phyloP scores from a whole-genome alignment of 2,797 vertebrate genomes.

The Clarias fuscus region DNA sequence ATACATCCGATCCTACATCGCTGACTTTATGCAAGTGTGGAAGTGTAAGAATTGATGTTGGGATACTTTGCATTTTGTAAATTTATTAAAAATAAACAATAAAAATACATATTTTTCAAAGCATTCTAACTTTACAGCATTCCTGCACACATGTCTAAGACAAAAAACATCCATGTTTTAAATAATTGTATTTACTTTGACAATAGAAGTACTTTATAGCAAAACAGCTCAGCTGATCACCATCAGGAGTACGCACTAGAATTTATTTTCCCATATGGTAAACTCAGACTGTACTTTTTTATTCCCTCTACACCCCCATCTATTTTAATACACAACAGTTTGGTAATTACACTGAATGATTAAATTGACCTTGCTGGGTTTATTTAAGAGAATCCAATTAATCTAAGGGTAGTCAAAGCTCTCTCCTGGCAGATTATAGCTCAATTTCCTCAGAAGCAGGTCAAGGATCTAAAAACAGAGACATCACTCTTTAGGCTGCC shows the following conservation, averaged over 20 bases:
- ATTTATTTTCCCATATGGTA: constrained; percentile 18
- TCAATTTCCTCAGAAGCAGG: constrained; percentile 63
- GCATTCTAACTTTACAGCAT: no score
- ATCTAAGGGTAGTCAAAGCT: constrained; percentile 62
- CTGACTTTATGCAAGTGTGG: no score
- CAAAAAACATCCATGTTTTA: not conserved
- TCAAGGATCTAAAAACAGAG: constrained; percentile 62
- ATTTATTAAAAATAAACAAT: no score
- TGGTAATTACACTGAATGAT: constrained; percentile 77
- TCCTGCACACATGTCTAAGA: no score
- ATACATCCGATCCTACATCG: no score
- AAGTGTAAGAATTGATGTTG: no score
- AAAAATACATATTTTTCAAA: no score
- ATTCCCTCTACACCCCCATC: constrained; percentile 33
- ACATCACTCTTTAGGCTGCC: constrained; percentile 51
- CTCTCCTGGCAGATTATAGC: constrained; percentile 65
- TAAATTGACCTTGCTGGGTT: constrained; percentile 76
- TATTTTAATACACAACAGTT: constrained; percentile 61
- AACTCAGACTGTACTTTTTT: constrained; percentile 8
- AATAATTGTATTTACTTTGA: not conserved
- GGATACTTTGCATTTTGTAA: no score
- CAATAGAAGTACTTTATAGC: not conserved
- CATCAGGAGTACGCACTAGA: not conserved
- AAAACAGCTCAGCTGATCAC: not conserved
- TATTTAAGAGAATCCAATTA: constrained; percentile 72